Evolutionary conservation across 2,888 invertebrate genomes (phyloP).

Genomic region (Eupeodes latifasciatus): DNA sequence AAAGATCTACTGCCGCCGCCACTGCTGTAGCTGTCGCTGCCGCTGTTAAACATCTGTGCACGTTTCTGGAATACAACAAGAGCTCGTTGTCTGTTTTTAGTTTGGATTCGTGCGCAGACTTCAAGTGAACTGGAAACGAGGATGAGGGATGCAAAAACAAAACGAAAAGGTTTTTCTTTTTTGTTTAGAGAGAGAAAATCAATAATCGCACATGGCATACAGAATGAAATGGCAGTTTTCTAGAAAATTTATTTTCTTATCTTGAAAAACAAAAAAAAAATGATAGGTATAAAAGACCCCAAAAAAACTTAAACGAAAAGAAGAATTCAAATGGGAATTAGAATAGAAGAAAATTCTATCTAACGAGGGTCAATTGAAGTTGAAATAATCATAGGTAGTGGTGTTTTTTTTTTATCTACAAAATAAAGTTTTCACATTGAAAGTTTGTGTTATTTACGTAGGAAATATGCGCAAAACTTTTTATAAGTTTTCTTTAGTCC

Average conservation of each 20-base stretch:
- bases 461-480: neutral
- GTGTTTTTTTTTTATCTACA: neutral
- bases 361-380: constrained; percentile 71
- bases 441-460: constrained; percentile 9
- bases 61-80: constrained; percentile 58
- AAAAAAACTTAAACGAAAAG: constrained; percentile 19
- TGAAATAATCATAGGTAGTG: constrained; percentile 29
- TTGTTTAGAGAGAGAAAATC: constrained; percentile 63
- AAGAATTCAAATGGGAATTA: constrained; percentile 38
- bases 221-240: constrained; percentile 41
- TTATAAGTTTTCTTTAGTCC: neutral
- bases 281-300: neutral
- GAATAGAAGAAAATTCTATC: constrained; percentile 49
- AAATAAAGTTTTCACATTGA: constrained; percentile 17
- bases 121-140: constrained; percentile 34
- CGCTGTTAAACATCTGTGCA: constrained; percentile 58
- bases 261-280: neutral
- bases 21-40: constrained; percentile 26
- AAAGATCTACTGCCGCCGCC: constrained; percentile 32
- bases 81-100: constrained; percentile 49
- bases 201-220: constrained; percentile 58
- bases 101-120: constrained; percentile 55
- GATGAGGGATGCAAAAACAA: constrained; percentile 31
- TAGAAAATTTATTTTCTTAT: constrained; percentile 27
- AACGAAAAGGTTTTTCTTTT: constrained; percentile 33